Percentiles rank a stretch among this genome's conserved stretches.
Conservation (phyloP, 2,113 vertebrate species). For the Athene cunicularia region DNA sequence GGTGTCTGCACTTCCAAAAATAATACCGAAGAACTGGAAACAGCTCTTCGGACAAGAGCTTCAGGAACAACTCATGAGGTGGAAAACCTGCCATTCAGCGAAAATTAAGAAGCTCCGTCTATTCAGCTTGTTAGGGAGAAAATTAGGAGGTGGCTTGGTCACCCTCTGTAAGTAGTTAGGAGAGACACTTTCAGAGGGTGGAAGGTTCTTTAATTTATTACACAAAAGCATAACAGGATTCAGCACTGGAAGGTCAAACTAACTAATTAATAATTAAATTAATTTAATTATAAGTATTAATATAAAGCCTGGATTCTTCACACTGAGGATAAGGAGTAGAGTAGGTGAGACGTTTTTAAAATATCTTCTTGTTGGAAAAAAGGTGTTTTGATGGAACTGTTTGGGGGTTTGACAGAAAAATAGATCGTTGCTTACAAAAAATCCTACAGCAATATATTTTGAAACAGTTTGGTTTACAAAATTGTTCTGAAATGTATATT, state of each 20-base stretch:
- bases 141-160: background rate
- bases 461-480: background rate
- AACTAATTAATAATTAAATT: background rate
- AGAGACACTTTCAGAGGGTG: background rate
- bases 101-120: background rate
- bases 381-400: background rate
- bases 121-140: background rate
- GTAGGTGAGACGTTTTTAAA: background rate
- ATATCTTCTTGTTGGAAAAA: background rate
- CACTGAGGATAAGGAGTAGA: background rate
- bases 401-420: background rate
- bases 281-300: conserved; percentile 6
- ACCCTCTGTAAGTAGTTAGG: background rate
- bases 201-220: background rate
- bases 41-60: background rate
- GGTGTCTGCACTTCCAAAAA: background rate
- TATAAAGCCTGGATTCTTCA: background rate
- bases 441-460: background rate
- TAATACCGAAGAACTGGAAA: background rate
- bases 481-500: background rate
- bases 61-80: background rate
- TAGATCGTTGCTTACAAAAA: background rate
- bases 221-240: conserved; percentile 3
- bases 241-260: background rate
- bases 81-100: background rate